Conservation (phyloP, 1,140 invertebrate genomes). For the Drosophila ercepeae region DNA sequence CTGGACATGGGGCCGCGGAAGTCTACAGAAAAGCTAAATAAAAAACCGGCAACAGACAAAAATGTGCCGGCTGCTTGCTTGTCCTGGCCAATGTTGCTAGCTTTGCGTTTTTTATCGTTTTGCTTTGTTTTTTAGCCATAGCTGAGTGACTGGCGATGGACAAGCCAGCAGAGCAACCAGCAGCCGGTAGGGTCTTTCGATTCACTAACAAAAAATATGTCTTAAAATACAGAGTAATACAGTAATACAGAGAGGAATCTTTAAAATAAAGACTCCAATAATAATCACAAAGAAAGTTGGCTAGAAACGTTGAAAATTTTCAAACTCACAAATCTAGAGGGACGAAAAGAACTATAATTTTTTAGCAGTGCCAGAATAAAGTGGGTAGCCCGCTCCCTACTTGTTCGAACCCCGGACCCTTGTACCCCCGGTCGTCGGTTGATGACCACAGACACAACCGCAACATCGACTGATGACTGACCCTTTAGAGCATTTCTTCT, state of each 20-base stretch:
- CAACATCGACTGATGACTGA: slow-evolving; percentile 57
- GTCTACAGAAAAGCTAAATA: slow-evolving; percentile 10
- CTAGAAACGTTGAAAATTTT: too few species aligned
- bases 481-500: slow-evolving; percentile 68
- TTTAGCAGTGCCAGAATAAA: background rate
- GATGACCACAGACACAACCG: slow-evolving; percentile 48
- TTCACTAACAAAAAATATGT: slow-evolving; percentile 10
- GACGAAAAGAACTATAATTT: background rate
- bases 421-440: slow-evolving; percentile 6
- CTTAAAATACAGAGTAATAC: too few species aligned
- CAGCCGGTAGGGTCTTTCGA: slow-evolving; percentile 20
- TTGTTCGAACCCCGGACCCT: slow-evolving; percentile 19
- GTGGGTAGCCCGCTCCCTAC: slow-evolving; percentile 23
- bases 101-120: slow-evolving; percentile 27
- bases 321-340: background rate
- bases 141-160: slow-evolving; percentile 55
- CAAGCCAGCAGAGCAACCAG: slow-evolving; percentile 26
- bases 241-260: too few species aligned
- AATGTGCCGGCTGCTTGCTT: slow-evolving; percentile 51
- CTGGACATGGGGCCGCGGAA: background rate
- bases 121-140: slow-evolving; percentile 18
- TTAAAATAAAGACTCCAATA: too few species aligned
- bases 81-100: slow-evolving; percentile 46
- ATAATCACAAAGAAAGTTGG: too few species aligned
- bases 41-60: slow-evolving; percentile 39